These are phyloP conservation scores for Oreochromis tanganicae DNA, from an alignment of 2,113 vertebrate species.

Conservation along the genomic window DNA sequence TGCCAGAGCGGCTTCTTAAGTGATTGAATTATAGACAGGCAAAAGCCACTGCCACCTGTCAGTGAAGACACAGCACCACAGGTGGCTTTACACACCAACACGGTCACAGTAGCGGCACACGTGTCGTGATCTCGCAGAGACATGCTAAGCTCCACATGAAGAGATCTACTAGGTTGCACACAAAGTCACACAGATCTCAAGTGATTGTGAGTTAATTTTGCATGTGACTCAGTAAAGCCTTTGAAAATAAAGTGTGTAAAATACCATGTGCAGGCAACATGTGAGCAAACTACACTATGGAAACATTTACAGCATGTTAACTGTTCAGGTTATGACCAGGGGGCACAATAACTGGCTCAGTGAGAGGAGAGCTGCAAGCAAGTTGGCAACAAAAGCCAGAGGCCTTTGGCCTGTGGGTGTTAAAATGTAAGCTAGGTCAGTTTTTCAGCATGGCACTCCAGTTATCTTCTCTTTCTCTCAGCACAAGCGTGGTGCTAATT, in stretches of 20 bases:
- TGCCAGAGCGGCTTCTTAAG: not conserved
- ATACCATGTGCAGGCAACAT: not conserved
- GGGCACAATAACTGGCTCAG: slow-evolving; percentile 23
- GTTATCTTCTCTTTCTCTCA: slow-evolving; percentile 6
- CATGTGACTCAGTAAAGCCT: not conserved
- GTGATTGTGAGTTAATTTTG: not conserved
- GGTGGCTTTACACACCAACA: slow-evolving; percentile 31
- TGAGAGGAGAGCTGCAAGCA: not conserved
- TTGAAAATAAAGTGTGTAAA: not conserved
- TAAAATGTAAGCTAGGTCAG: slow-evolving; percentile 48
- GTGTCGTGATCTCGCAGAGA: not conserved
- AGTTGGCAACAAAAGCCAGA: slow-evolving; percentile 36
- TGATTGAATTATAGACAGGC: not conserved
- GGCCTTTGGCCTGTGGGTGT: slow-evolving; percentile 31
- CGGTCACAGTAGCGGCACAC: not conserved
- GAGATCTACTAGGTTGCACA: not conserved
- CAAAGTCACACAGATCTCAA: not conserved
- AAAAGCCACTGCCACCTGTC: slow-evolving; percentile 39
- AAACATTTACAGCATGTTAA: not conserved
- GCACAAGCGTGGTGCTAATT: slow-evolving; percentile 24
- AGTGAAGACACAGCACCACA: slow-evolving; percentile 55
- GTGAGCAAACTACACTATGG: not conserved
- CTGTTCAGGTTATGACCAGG: not conserved
- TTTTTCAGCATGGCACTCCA: slow-evolving; percentile 25
- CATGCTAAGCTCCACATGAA: not conserved